Percentiles rank a stretch among this genome's conserved stretches.
These are phyloP conservation scores for Hydrocynus forskahlii DNA, from an alignment of 2,797 vertebrate genomes.

Conservation along the genomic window DNA sequence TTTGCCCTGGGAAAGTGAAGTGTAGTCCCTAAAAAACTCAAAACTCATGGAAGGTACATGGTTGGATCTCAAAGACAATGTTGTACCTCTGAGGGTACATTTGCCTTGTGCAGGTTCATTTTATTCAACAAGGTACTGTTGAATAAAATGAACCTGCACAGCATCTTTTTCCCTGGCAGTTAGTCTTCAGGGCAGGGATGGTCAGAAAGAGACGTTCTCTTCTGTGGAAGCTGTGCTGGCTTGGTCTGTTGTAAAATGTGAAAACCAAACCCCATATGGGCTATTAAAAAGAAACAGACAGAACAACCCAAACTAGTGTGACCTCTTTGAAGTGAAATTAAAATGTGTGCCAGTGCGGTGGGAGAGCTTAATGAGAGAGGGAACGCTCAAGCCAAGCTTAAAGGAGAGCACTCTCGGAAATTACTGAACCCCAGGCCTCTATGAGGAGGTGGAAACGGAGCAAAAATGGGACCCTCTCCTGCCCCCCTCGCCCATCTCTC, in stretches of 20 bases:
- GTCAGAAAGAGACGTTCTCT: slow-evolving; percentile 33
- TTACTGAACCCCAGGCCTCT: slow-evolving; percentile 60
- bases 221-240: slow-evolving; percentile 13
- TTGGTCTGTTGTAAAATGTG: slow-evolving; percentile 24
- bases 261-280: not conserved
- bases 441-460: slow-evolving; percentile 41
- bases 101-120: too few species aligned
- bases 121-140: too few species aligned
- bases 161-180: not conserved
- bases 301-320: slow-evolving; percentile 58
- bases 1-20: too few species aligned
- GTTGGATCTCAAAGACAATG: too few species aligned
- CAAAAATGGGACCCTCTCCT: slow-evolving; percentile 41
- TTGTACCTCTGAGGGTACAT: too few species aligned
- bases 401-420: slow-evolving; percentile 66
- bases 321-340: slow-evolving; percentile 79
- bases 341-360: slow-evolving; percentile 66
- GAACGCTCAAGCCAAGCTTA: slow-evolving; percentile 51
- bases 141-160: too few species aligned
- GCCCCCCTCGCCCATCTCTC: slow-evolving; percentile 3
- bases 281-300: slow-evolving; percentile 38
- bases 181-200: slow-evolving; percentile 21
- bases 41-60: too few species aligned
- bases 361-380: slow-evolving; percentile 59
- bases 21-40: too few species aligned